Evolutionary conservation across 2,797 vertebrate species (phyloP).

Genomic region (Emydoidea blandingii): DNA sequence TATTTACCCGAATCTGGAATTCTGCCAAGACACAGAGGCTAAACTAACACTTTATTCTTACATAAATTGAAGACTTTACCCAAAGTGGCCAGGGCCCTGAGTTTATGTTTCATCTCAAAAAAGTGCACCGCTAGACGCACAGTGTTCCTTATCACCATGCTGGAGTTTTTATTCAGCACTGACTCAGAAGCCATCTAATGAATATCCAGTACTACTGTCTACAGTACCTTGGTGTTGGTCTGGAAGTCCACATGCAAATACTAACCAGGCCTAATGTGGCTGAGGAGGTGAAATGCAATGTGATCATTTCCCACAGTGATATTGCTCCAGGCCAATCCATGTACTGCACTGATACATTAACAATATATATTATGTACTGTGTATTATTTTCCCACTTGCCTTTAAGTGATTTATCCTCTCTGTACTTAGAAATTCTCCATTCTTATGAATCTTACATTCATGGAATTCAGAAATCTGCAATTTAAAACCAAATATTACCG

Average conservation of each 20-base stretch:
- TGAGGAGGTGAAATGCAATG: neutral
- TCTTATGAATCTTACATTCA: neutral
- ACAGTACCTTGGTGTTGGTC: neutral
- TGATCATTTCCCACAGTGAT: neutral
- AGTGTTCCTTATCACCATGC: neutral
- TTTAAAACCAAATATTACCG: neutral
- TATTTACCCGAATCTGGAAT: neutral
- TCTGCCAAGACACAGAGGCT: neutral
- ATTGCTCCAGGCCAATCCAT: neutral
- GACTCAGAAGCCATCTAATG: neutral
- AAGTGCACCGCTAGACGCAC: neutral
- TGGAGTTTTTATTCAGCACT: neutral
- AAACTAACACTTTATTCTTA: neutral
- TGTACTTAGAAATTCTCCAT: accelerated
- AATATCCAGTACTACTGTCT: neutral
- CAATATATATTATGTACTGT: neutral
- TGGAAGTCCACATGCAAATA: neutral
- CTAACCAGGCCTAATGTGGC: neutral
- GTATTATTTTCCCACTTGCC: neutral
- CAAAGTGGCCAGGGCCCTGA: neutral
- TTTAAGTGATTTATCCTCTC: neutral
- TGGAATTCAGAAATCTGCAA: neutral
- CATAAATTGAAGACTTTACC: neutral
- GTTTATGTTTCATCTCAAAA: neutral
- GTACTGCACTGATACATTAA: neutral